Evolutionary conservation across 2,888 invertebrate species (phyloP), one percentile per base, ranked within the genome.

Genomic region (Drosophila siamana): DNA sequence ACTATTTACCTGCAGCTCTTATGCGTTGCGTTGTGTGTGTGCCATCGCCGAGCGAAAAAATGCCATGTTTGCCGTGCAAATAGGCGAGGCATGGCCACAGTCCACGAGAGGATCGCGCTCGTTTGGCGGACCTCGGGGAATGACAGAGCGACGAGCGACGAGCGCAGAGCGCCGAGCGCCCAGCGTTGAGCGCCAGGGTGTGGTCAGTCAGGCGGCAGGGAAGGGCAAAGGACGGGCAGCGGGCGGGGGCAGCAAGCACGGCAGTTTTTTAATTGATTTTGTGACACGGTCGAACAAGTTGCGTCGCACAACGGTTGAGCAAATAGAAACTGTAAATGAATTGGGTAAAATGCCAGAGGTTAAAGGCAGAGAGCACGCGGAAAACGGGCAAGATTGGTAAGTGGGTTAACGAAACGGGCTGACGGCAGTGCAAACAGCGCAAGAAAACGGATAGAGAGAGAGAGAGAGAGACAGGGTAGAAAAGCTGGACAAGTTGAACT

Each of bases 221-320:
- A 4, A 6, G 24, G 51, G 38, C 13, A 11, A 19, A 11, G 30
- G 5, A 41, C 5, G 30, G 5, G 50, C 5, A 2, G 9, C 13
- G 1, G 26, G 6, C 1, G 5, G 5, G 9, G 19, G 1, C 26
- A 28, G 38, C 9, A 15, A 33, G 43, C 36, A 33, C 33, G 63
- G 66, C 69, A 40, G 60, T 52, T 74, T 82, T 80, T 72, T 72
- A 80, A 83, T 80, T 80, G 74, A 83, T 80, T 83, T 80, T 80
- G 64, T 52, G 63, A 61, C 70, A 81, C 60, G 66, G 56, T 57
- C 55, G 70, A 74, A 61, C 41, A 50, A 56, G 59, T 47, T 60
- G 76, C 62, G 59, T 57, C 19, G 50, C 30, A 47, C 65, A 43
- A 57, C 41, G 57, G 44, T 50, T 63, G 51, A 47, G 50, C 48